Evolutionary conservation across 2,113 vertebrate genomes (phyloP), one percentile per base, ranked within the genome.

Genomic region (Saimiri boliviensis): DNA sequence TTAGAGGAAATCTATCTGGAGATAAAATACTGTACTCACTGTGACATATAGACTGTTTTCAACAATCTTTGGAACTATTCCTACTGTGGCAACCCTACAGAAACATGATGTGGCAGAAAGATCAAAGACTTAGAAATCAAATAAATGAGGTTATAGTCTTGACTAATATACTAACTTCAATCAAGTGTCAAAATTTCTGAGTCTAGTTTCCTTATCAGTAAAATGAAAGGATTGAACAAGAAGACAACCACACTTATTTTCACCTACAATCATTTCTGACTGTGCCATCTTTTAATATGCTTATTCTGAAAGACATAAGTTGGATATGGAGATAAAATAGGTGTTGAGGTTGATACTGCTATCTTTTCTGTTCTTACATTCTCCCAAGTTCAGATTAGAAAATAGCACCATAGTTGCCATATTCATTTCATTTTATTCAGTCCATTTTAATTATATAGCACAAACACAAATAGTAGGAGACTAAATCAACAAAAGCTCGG

Each of bases 1-100:
- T 87, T 70, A 94, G 40, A 83, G n/a, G 32, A 93, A 97, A 93
- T 85, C 49, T 85, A 56, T 77, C 85, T 95, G 90, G 60, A 92
- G 76, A 56, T 93, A 42, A 37, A 81, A 60, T 45, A 71, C 16
- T 81, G 37, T 76, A 93, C 45, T 87, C 63, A 82, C 17, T 86
- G 6, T 95, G 63, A 40, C 58, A 49, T 89, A 73, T 32, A 87
- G 32, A 85, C 27, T 21, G 10, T 35, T 89, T 80, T 47, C 79
- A 87, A 88, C 42, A 86, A 52, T 81, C 37, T 84, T 86, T 86
- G 73, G 37, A 40, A 7, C 17, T 37, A 42, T 58, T 84, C 1
- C 42, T 83, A 63, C 58, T 89, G 52, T 76, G 90, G 23, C 17
- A 45, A 77, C 54, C 20, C 35, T 71, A n/a, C 30, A 85, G 56